Percentiles rank a stretch among this genome's conserved stretches.
Conservation (phyloP, 2,113 vertebrate genomes). For the Turnix velox region DNA sequence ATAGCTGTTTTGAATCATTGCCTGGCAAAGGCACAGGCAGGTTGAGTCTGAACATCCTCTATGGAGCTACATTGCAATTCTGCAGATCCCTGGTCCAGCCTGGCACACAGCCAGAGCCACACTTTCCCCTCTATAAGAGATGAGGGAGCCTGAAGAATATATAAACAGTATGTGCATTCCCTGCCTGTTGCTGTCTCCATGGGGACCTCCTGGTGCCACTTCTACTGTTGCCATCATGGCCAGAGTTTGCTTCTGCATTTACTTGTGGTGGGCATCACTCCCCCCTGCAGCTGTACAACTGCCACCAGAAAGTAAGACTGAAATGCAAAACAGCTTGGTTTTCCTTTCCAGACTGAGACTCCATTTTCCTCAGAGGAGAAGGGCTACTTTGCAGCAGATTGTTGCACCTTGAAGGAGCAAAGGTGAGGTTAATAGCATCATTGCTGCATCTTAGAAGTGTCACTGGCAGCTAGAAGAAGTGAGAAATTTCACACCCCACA, state of each 20-base stretch:
- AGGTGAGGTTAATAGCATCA: neutral
- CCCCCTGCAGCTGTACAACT: neutral
- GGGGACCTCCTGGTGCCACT: neutral
- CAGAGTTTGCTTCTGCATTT: neutral
- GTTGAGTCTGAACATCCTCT: neutral
- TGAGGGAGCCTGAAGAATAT: neutral
- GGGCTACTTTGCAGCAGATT: neutral
- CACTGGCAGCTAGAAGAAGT: neutral
- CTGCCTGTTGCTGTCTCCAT: neutral
- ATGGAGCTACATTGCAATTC: neutral
- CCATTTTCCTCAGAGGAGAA: neutral
- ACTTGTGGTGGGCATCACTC: too few species aligned
- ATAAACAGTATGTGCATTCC: neutral
- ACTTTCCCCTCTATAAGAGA: neutral
- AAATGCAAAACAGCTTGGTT: neutral
- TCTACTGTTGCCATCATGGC: neutral
- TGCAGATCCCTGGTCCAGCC: neutral
- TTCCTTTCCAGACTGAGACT: neutral
- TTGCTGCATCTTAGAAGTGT: neutral
- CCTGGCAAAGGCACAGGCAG: neutral
- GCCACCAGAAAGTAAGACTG: neutral
- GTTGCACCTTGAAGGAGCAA: neutral
- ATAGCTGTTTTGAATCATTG: neutral
- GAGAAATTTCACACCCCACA: neutral
- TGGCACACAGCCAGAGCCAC: neutral